These are phyloP conservation scores for Solenodon paradoxus DNA, from an alignment of 2,113 vertebrate species.

Conservation along the genomic window DNA sequence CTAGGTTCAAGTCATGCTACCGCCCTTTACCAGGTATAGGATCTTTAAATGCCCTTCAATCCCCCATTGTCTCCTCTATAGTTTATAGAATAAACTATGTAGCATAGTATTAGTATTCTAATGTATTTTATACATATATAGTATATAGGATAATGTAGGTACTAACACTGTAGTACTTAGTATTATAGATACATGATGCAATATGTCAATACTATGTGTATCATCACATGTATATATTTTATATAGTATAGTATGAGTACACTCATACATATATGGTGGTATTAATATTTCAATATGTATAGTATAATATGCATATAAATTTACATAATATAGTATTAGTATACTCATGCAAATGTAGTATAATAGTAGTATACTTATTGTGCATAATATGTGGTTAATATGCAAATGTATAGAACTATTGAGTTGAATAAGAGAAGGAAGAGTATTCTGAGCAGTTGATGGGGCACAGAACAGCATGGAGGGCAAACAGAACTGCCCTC, in stretches of 20 bases:
- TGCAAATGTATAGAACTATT: too few species aligned
- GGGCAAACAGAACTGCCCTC: too few species aligned
- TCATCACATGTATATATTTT: too few species aligned
- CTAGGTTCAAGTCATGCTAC: neutral
- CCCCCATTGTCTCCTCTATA: neutral
- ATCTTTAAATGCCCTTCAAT: neutral
- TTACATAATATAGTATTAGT: neutral
- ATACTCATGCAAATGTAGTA: too few species aligned
- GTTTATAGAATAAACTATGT: fast-evolving
- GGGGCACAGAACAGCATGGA: neutral
- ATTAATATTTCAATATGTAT: too few species aligned
- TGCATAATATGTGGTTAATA: too few species aligned
- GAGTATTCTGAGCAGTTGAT: fast-evolving
- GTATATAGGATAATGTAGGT: neutral
- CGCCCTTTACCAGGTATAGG: neutral
- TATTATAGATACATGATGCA: too few species aligned
- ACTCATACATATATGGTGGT: neutral
- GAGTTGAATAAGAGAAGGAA: neutral
- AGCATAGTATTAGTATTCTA: neutral
- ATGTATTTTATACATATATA: neutral
- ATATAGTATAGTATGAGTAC: neutral
- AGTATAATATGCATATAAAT: neutral
- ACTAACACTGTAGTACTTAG: too few species aligned
- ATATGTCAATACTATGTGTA: too few species aligned
- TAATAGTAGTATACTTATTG: too few species aligned